Base-by-base conservation (phyloP, 92 coral and sea anemone species). In the Parazoanthus darwini region DNA sequence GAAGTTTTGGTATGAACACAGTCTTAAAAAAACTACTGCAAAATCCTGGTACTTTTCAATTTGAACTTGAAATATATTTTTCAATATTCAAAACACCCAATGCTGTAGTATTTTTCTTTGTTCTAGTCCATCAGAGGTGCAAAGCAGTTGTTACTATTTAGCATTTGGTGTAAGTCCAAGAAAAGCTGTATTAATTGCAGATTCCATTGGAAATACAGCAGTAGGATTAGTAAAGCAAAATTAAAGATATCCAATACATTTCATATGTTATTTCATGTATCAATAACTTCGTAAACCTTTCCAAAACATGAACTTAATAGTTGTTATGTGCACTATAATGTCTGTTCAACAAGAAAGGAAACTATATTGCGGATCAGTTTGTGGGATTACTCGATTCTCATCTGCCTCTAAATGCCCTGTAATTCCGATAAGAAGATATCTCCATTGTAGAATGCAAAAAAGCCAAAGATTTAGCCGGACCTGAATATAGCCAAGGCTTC, bases 361-460 rank as follows among this genome's bases (percentile, higher is more conserved):
- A 48, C 39, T 43, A 84, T 65, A 80, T 80, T 54, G 70, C 18
- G 70, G 26, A 63, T 63, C 25, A 63, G 37, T 20, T 71, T 84
- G 46, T 11, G 25, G 20, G 87, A 84, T 71, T 71, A 84, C 14
- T 84, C n/a, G 79, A 84, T 70, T 38, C 44, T 74, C 78, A 73
- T 84, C 67, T n/a, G 36, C 39, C 66, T 35, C 44, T 71, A 71
- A 48, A 36, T 54, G 46, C 70, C 79, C 36, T 16, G 42, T 63
- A 29, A 33, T 48, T 84, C 79, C 78, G 68, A 71, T 84, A 84
- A 48, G 50, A 26, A 84, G 75, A 84, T 43, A 72, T 72, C 85
- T 80, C 29, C 85, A 84, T 68, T 42, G 75, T 82, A 73, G 75
- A 22, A 48, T 37, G 76, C 20, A 26, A 37, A 84, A 76, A 76